Conservation (phyloP, 2,113 vertebrate genomes). For the Ptyas mucosa region DNA sequence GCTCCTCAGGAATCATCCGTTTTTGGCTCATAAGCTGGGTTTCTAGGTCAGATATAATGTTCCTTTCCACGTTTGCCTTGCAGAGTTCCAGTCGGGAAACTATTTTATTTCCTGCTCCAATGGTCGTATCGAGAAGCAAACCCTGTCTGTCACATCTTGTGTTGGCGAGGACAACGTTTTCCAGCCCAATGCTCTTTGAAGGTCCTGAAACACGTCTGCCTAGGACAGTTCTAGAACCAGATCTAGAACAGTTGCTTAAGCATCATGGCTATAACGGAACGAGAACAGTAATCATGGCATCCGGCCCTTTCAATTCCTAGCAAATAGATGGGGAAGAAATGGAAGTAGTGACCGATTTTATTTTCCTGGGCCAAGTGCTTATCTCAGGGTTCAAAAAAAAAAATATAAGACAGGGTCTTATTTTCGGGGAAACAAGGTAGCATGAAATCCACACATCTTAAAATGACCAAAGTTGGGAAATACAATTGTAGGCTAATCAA, state of each 20-base stretch:
- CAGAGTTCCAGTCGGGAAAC: background rate
- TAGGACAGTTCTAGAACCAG: background rate
- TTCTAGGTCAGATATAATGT: background rate
- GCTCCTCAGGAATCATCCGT: background rate
- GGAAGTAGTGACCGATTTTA: too few species aligned
- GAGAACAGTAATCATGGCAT: background rate
- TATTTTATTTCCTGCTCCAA: background rate
- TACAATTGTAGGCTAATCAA: too few species aligned
- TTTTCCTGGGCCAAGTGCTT: background rate
- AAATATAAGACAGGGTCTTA: too few species aligned
- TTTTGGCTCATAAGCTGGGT: background rate
- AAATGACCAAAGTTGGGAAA: background rate
- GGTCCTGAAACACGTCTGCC: background rate
- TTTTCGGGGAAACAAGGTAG: too few species aligned
- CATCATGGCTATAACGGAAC: background rate
- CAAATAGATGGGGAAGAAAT: too few species aligned
- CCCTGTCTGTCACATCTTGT: background rate
- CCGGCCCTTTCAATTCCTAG: too few species aligned
- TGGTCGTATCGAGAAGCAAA: background rate
- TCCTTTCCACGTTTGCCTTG: too few species aligned
- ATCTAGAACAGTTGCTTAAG: background rate
- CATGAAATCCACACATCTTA: background rate
- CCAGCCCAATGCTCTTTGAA: background rate
- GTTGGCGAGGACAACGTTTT: background rate
- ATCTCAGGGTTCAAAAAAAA: too few species aligned